Percentiles rank a stretch among this genome's conserved stretches.
phyloP scores from a whole-genome alignment of 2,888 invertebrate species.

The Himalopsyche japonica region DNA sequence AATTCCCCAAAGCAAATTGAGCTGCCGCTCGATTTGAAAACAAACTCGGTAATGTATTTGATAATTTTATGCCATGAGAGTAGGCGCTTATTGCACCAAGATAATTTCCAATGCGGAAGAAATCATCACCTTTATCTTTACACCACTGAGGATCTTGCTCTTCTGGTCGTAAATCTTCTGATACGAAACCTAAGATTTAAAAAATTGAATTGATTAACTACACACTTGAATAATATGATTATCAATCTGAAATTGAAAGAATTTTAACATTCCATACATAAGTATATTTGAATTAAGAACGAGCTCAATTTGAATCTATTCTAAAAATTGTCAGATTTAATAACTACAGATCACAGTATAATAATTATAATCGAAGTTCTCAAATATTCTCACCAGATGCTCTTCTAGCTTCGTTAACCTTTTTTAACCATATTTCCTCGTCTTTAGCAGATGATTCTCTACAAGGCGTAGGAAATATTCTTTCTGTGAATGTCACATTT shows the following conservation, averaged over 20 bases:
- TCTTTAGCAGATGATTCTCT: slow-evolving; percentile 71
- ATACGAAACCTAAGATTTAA: slow-evolving; percentile 62
- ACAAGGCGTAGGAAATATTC: slow-evolving; percentile 80
- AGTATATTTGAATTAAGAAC: no score
- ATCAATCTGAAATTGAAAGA: no score
- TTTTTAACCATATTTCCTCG: slow-evolving; percentile 80
- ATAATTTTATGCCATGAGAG: slow-evolving; percentile 74
- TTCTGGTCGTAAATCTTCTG: slow-evolving; percentile 74
- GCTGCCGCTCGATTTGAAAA: slow-evolving; percentile 78
- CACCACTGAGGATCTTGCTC: slow-evolving; percentile 84
- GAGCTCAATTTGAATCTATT: no score
- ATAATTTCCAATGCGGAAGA: slow-evolving; percentile 74
- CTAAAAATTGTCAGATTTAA: background rate
- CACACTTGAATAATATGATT: no score
- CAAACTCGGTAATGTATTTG: slow-evolving; percentile 71
- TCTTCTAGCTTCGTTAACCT: slow-evolving; percentile 74
- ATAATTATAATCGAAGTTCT: background rate
- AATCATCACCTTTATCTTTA: slow-evolving; percentile 78
- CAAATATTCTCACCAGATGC: slow-evolving; percentile 52
- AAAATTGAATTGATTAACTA: background rate
- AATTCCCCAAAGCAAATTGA: slow-evolving; percentile 77
- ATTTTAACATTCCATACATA: no score
- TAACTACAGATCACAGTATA: background rate
- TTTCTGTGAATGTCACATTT: slow-evolving; percentile 71
- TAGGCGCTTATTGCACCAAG: slow-evolving; percentile 83